phyloP scores from a whole-genome alignment of 1,140 invertebrate species.

The Drosophila lacteicornis region DNA sequence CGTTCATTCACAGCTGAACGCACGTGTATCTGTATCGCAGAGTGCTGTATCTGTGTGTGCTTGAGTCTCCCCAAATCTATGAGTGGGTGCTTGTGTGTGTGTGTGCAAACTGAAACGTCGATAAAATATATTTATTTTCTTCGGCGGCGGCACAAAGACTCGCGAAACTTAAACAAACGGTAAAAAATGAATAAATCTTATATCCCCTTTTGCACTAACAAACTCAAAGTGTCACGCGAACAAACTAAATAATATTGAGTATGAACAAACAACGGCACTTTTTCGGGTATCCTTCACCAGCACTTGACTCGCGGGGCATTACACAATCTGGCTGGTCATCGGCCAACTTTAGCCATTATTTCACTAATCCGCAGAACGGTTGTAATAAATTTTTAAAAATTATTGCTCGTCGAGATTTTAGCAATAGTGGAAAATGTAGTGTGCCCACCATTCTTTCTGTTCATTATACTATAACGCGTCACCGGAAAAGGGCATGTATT shows the following conservation, averaged over 20 bases:
- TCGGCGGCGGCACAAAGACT: slow-evolving; percentile 28
- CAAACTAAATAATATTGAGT: slow-evolving; percentile 3
- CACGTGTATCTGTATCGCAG: slow-evolving; percentile 53
- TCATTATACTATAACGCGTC: not conserved
- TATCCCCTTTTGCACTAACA: slow-evolving; percentile 5
- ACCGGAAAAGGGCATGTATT: no score
- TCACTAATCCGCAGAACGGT: not conserved
- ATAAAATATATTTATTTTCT: slow-evolving; percentile 37
- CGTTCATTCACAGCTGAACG: slow-evolving; percentile 67
- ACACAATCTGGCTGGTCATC: slow-evolving; percentile 20
- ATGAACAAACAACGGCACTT: slow-evolving; percentile 20
- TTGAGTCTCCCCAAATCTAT: slow-evolving; percentile 25
- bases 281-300: not conserved
- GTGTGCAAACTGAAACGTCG: slow-evolving; percentile 47
- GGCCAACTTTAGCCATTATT: slow-evolving; percentile 15
- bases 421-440: slow-evolving; percentile 8
- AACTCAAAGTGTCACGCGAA: slow-evolving; percentile 11
- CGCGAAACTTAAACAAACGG: slow-evolving; percentile 7
- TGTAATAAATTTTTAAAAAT: slow-evolving; percentile 11
- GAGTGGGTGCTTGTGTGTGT: slow-evolving; percentile 11
- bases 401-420: slow-evolving; percentile 10
- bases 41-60: slow-evolving; percentile 29
- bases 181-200: not conserved
- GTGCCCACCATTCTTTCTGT: not conserved
- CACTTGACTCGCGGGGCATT: slow-evolving; percentile 9